These are phyloP conservation scores for Apodemus agrarius DNA, from an alignment of 2,797 vertebrate species.

Conservation along the genomic window DNA sequence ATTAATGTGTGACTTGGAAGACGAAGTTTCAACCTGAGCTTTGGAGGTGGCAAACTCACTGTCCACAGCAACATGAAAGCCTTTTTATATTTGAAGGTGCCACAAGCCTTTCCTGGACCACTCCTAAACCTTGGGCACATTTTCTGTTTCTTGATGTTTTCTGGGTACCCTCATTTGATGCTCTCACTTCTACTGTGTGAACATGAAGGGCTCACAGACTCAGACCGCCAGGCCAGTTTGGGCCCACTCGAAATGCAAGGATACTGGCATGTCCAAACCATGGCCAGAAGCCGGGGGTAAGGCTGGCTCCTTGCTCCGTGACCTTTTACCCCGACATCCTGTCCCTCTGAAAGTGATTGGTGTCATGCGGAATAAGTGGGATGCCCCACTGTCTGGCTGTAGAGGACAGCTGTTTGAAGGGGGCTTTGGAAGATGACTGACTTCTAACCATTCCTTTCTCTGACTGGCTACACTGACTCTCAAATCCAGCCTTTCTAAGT, in stretches of 20 bases:
- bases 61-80: background rate
- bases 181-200: background rate
- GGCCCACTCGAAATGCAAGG: too few species aligned
- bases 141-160: background rate
- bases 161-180: background rate
- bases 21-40: background rate
- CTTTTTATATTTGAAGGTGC: background rate
- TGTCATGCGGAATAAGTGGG: background rate
- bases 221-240: background rate
- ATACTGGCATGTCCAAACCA: background rate
- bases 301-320: background rate
- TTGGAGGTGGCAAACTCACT: background rate
- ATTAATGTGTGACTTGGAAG: background rate
- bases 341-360: background rate
- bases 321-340: background rate
- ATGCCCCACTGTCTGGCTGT: too few species aligned
- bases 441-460: too few species aligned
- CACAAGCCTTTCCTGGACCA: background rate
- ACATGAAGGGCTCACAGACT: too few species aligned
- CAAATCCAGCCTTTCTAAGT: background rate
- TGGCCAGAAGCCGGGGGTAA: background rate
- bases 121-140: background rate
- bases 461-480: background rate
- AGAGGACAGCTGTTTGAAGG: background rate
- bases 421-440: background rate